Base-by-base conservation (phyloP, 2,113 vertebrate species). In the Oncorhynchus masou region DNA sequence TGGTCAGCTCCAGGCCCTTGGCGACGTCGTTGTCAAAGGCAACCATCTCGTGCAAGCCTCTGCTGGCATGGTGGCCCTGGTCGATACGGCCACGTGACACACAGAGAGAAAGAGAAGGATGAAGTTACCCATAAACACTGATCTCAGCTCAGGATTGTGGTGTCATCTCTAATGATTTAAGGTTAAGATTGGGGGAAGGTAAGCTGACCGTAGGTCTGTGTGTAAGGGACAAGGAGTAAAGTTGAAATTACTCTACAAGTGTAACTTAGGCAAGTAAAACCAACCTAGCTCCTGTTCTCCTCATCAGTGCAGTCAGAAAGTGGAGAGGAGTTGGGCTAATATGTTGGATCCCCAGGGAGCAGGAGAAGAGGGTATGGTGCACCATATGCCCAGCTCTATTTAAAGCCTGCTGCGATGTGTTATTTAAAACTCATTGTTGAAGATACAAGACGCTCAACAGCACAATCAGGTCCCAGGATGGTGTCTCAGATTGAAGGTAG, bases 61-160 rank as follows among this genome's bases (percentile, higher is more conserved):
- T 87, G 60, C 90, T 88, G 0, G 49, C 81, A 1, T 95, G 94
- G 75, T 94, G 93, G 16, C 89, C 94, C 87, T 94, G 93, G 88
- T 95, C 93, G 1, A 94, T 94, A 57, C 92, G 91, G 1, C 93
- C 94, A 2, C 93, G 92, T 95, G 81, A 54, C 39, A 6, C 4
- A 64, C 8, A 39, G 9, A 45, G 39, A 29, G 13, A 45, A 45
- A 45, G 31, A 31, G 31, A 15, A 31, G 68, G 9, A n/a, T n/a
- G 2, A 69, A 20, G 29, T 34, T n/a, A 69, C 3, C 39, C 39
- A 45, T 45, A 45, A 45, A 69, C 68, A 45, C 68, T 9, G 16
- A 19, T 5, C 51, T 54, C 19, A 54, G 51, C 12, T 54, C 51
- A 16, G 51, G 16, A 16, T 19, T 54, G 51, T 4, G 51, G 12